Conservation (phyloP, 1,140 invertebrate species). For the Hyphantria cunea region DNA sequence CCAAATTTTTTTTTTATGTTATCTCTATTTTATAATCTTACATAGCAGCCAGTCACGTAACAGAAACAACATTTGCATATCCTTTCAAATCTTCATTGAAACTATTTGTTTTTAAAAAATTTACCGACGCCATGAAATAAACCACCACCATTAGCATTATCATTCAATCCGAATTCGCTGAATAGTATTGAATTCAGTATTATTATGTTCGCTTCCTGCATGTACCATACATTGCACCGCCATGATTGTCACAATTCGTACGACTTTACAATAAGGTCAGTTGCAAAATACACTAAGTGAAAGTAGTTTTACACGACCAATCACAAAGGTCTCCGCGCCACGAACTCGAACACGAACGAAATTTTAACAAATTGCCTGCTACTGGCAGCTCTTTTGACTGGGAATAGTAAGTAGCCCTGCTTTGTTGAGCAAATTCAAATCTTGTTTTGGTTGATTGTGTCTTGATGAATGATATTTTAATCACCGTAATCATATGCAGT, state of each 20-base stretch:
- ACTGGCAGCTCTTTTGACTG: constrained; percentile 29
- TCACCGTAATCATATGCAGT: background rate
- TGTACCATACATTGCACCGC: constrained; percentile 27
- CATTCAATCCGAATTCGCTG: too few species aligned
- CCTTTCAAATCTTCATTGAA: too few species aligned
- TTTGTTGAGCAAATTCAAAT: constrained; percentile 10
- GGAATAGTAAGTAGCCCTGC: background rate
- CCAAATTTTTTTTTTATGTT: too few species aligned
- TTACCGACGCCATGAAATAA: too few species aligned
- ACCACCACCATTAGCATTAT: too few species aligned
- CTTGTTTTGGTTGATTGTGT: constrained; percentile 3
- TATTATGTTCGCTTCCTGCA: constrained; percentile 20
- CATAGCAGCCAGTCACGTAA: too few species aligned
- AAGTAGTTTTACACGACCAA: constrained; percentile 57
- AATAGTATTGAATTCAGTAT: constrained; percentile 6
- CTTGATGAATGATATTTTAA: constrained; percentile 8
- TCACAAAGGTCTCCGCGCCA: constrained; percentile 31
- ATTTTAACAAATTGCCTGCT: background rate
- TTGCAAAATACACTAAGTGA: constrained; percentile 67
- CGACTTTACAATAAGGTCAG: constrained; percentile 59
- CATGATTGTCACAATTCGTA: constrained; percentile 53
- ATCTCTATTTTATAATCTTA: too few species aligned
- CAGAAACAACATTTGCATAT: too few species aligned
- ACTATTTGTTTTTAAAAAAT: too few species aligned
- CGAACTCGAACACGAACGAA: too few species aligned